These are phyloP conservation scores for Epistrophe eligans DNA, from an alignment of 2,888 invertebrate species.

Conservation along the genomic window DNA sequence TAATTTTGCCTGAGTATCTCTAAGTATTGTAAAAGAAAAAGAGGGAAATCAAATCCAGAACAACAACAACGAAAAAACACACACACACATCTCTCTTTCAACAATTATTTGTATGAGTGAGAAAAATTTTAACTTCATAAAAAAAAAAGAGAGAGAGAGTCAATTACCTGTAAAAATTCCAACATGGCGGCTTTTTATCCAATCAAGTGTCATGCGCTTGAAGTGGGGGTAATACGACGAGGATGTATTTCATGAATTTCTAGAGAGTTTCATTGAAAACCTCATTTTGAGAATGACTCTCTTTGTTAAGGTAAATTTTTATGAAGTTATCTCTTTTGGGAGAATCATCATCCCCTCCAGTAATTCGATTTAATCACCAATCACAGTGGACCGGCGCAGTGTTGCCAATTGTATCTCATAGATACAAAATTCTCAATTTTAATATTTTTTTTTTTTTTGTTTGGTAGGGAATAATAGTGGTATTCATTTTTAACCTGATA, in stretches of 20 bases:
- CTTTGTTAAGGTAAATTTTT: neutral
- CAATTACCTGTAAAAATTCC: constrained; percentile 80
- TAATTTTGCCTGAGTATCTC: neutral
- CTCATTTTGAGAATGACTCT: constrained; percentile 33
- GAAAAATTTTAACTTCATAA: constrained; percentile 65
- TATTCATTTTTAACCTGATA: constrained; percentile 48
- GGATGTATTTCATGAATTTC: constrained; percentile 18
- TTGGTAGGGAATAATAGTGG: neutral
- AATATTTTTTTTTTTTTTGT: neutral
- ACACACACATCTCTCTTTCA: constrained; percentile 35
- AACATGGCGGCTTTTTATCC: constrained; percentile 84
- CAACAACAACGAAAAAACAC: neutral
- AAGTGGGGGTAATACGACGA: constrained; percentile 50
- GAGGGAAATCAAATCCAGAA: constrained; percentile 7
- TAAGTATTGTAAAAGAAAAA: constrained; percentile 5
- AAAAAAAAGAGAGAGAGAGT: constrained; percentile 72
- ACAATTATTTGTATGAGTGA: constrained; percentile 53
- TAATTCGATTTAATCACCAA: constrained; percentile 35
- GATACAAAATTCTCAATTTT: constrained; percentile 22
- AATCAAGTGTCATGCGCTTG: constrained; percentile 83
- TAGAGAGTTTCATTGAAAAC: constrained; percentile 33
- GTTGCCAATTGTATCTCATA: constrained; percentile 61
- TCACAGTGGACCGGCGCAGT: constrained; percentile 58
- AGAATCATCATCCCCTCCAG: constrained; percentile 63
- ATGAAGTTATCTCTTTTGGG: constrained; percentile 30